These are phyloP conservation scores for Caenorhabditis plicata DNA, from an alignment of 2,888 invertebrate genomes.

Conservation along the genomic window DNA sequence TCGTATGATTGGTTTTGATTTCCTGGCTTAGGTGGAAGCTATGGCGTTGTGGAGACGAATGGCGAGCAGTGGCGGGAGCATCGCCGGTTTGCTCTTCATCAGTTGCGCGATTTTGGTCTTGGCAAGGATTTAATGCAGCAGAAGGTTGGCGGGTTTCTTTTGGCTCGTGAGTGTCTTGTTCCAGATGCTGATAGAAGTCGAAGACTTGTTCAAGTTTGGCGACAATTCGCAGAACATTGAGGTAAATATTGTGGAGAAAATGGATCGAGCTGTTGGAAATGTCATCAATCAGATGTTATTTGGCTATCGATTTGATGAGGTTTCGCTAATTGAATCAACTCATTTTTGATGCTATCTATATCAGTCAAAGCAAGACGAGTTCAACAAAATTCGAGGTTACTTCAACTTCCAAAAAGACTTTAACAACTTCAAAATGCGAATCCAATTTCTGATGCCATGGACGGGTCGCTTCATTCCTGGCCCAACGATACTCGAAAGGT, in stretches of 20 bases:
- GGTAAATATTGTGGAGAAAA: slow-evolving; percentile 10
- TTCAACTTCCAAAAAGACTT: slow-evolving; percentile 27
- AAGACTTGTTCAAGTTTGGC: slow-evolving; percentile 11
- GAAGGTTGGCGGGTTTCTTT: neutral
- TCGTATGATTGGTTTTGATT: neutral
- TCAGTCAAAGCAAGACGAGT: slow-evolving; percentile 18
- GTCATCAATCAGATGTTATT: slow-evolving; percentile 40
- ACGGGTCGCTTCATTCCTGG: slow-evolving; percentile 25
- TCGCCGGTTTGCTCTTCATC: slow-evolving; percentile 30
- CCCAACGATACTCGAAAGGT: slow-evolving; percentile 18
- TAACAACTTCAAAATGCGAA: slow-evolving; percentile 17
- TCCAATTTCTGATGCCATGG: slow-evolving; percentile 27
- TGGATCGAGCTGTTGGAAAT: slow-evolving; percentile 33
- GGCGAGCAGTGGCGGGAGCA: slow-evolving; percentile 36
- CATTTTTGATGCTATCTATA: neutral
- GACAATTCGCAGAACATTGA: neutral
- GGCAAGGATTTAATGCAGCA: slow-evolving; percentile 32
- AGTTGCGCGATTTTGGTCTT: slow-evolving; percentile 33
- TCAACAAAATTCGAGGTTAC: slow-evolving; percentile 21
- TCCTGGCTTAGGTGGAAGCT: slow-evolving; percentile 26
- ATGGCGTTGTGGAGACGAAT: slow-evolving; percentile 32
- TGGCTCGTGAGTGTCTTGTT: too few relatives aligned
- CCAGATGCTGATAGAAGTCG: slow-evolving; percentile 25
- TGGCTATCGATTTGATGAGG: slow-evolving; percentile 41
- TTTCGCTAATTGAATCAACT: neutral